These are phyloP conservation scores for Gisinianus flammeolus DNA, from an alignment of 2,888 invertebrate species.

Conservation along the genomic window DNA sequence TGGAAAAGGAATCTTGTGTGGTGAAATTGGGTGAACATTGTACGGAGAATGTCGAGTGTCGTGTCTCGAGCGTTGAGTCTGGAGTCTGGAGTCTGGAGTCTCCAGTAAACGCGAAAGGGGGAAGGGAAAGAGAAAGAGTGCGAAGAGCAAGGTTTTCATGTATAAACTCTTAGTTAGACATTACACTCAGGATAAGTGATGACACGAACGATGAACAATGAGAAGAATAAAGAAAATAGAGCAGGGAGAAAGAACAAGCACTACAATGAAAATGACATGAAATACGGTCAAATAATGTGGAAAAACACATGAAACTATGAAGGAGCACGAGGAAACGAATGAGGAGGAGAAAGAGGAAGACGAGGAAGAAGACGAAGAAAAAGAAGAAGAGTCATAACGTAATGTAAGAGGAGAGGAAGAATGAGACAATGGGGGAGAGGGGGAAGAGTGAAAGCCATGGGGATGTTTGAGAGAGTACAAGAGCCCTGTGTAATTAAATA, in stretches of 20 bases:
- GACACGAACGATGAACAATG: background rate
- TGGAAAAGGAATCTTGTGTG: too few species aligned
- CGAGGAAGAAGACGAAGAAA: background rate
- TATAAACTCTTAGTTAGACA: too few species aligned
- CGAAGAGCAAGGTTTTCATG: background rate
- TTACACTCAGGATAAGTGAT: background rate
- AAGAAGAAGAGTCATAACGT: background rate
- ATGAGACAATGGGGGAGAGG: background rate
- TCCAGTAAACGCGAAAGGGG: background rate
- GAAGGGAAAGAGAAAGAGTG: constrained; percentile 16
- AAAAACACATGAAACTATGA: background rate
- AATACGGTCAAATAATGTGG: constrained; percentile 46
- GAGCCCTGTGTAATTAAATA: constrained; percentile 49
- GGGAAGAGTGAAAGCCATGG: constrained; percentile 24
- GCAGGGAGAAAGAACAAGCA: constrained; percentile 5
- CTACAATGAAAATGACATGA: constrained; percentile 43
- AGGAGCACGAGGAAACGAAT: constrained; percentile 1
- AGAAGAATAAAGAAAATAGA: background rate
- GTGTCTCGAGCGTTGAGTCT: too few species aligned
- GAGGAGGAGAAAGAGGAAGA: constrained; percentile 11
- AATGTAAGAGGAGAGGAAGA: background rate
- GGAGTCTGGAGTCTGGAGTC: too few species aligned
- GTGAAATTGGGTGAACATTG: too few species aligned
- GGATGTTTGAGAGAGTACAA: constrained; percentile 37
- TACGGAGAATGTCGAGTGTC: too few species aligned